Percentiles rank a stretch among this genome's conserved stretches.
Evolutionary conservation across 1,140 invertebrate genomes (phyloP).

Genomic region (Hermetia illucens): DNA sequence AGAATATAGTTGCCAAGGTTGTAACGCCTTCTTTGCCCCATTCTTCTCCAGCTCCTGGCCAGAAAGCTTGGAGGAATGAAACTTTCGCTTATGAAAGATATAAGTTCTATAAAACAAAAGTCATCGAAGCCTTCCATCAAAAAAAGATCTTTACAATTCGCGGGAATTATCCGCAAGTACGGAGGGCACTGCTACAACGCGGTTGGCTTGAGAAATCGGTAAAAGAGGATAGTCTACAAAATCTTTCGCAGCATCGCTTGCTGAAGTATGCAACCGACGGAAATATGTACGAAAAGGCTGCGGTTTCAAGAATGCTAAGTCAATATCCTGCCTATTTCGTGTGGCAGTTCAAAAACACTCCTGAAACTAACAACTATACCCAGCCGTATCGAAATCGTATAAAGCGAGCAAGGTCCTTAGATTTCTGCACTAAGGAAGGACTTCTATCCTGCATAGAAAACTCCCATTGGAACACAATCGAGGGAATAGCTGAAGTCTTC

Average conservation of each 20-base stretch:
- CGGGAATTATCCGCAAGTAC: conserved; percentile 31
- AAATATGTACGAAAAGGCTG: conserved; percentile 10
- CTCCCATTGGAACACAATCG: conserved; percentile 38
- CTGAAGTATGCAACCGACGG: background rate
- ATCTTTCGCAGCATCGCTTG: background rate
- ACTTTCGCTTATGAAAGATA: background rate
- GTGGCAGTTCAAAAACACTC: conserved; percentile 30
- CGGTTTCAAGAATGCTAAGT: conserved; percentile 34
- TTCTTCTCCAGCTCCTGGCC: too few relatives aligned
- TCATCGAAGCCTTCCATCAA: background rate
- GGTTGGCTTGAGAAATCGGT: conserved; percentile 42
- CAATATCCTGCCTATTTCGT: conserved; percentile 34
- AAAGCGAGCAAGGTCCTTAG: conserved; percentile 27
- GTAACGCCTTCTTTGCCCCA: too few relatives aligned
- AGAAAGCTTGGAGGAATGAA: background rate
- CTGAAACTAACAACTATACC: conserved; percentile 16
- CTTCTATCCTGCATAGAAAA: conserved; percentile 34
- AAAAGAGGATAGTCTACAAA: too few relatives aligned
- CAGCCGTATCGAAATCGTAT: conserved; percentile 31
- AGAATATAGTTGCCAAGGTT: too few relatives aligned
- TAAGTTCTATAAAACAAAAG: background rate
- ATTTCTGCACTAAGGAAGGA: conserved; percentile 39
- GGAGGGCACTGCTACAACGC: conserved; percentile 32
- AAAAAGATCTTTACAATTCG: conserved; percentile 23
- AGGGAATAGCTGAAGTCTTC: conserved; percentile 33